Evolutionary conservation across 2,113 vertebrate species (phyloP).

Genomic region (Silurus asotus): DNA sequence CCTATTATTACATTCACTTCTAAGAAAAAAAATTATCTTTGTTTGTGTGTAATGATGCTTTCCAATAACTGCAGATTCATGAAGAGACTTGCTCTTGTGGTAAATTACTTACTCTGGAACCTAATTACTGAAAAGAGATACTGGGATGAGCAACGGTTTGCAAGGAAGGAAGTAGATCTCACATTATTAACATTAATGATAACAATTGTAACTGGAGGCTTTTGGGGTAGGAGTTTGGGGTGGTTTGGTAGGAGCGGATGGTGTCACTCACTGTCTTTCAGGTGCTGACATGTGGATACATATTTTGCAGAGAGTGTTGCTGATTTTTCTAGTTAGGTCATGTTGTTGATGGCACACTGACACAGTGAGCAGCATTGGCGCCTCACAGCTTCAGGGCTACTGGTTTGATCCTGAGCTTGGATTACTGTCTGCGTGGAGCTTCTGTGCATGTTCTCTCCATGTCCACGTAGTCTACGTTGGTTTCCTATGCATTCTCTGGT

Average conservation of each 20-base stretch:
- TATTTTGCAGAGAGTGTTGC: background rate
- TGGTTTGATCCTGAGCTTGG: too few species aligned
- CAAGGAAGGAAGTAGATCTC: slow-evolving; percentile 2
- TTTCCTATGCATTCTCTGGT: background rate
- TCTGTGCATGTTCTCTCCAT: background rate
- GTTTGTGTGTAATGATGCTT: background rate
- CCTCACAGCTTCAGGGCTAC: background rate
- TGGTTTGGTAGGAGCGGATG: background rate
- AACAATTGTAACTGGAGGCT: background rate
- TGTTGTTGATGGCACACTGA: background rate
- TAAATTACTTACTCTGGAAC: background rate
- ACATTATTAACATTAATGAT: background rate
- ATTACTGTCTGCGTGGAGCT: background rate
- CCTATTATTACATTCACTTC: background rate
- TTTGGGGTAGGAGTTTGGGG: background rate
- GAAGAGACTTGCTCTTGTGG: slow-evolving; percentile 16
- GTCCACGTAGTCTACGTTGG: background rate
- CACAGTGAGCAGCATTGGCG: background rate
- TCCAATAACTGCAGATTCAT: slow-evolving; percentile 15
- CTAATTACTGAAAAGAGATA: background rate
- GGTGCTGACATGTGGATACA: background rate
- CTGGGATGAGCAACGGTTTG: background rate
- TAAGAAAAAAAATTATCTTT: background rate
- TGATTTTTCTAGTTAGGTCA: background rate
- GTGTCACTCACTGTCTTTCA: background rate